Conservation (phyloP, 2,113 vertebrate genomes). For the Caretta caretta region DNA sequence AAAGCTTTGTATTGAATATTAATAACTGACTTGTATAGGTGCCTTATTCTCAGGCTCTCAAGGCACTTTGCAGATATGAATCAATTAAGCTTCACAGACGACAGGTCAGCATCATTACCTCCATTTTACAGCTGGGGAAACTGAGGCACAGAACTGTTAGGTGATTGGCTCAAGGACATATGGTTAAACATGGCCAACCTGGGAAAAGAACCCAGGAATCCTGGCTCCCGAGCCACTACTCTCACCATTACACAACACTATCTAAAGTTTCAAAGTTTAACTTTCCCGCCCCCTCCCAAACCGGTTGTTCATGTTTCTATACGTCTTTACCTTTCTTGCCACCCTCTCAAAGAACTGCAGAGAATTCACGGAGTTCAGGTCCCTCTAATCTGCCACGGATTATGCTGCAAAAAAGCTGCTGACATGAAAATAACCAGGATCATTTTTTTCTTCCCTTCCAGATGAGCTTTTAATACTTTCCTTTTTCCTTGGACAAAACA, state of each 20-base stretch:
- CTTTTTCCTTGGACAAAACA: neutral
- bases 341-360: neutral
- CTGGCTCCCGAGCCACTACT: neutral
- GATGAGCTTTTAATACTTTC: neutral
- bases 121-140: neutral
- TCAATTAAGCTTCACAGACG: fast-evolving
- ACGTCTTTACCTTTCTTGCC: neutral
- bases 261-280: neutral
- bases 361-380: neutral
- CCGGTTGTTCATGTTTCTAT: neutral
- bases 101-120: neutral
- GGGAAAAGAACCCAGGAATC: neutral
- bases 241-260: neutral
- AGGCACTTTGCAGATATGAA: neutral
- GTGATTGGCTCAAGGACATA: neutral
- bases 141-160: neutral
- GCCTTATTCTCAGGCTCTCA: neutral
- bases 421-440: neutral
- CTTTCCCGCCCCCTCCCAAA: neutral
- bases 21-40: neutral
- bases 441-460: neutral
- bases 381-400: neutral
- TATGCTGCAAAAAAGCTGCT: neutral
- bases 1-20: neutral
- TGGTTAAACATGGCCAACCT: neutral